Evolutionary conservation across 2,797 vertebrate genomes (phyloP).

Genomic region (Peromyscus attwateri): DNA sequence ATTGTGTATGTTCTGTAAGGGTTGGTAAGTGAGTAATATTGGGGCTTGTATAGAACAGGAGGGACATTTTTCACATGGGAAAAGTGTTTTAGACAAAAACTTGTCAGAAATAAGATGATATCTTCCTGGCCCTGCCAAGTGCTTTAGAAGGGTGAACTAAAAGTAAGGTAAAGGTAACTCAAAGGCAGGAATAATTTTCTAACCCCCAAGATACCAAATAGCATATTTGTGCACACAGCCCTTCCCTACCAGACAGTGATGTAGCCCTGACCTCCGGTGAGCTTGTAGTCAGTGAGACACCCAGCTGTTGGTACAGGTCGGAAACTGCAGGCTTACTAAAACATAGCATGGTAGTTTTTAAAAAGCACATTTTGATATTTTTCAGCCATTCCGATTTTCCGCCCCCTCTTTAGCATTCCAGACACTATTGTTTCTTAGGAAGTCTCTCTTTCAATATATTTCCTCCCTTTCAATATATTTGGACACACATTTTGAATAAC

Average conservation of each 20-base stretch:
- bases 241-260: rapidly evolving
- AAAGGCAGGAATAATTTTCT: background rate
- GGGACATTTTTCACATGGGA: background rate
- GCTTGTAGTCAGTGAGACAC: rapidly evolving
- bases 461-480: constrained; percentile 1
- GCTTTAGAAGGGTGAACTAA: background rate
- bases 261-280: background rate
- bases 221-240: rapidly evolving
- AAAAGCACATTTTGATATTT: background rate
- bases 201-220: background rate
- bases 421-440: constrained; percentile 33
- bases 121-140: background rate
- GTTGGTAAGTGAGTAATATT: background rate
- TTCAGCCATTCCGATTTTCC: background rate
- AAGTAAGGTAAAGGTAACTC: background rate
- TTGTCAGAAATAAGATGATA: background rate
- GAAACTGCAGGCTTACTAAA: background rate
- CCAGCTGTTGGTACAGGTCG: background rate
- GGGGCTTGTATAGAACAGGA: background rate
- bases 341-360: background rate
- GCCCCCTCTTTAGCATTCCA: background rate
- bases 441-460: background rate
- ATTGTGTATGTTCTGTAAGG: background rate
- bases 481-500: background rate
- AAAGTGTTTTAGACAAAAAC: constrained; percentile 4